Percentiles rank a stretch among this genome's conserved stretches.
Conservation (phyloP, 2,113 vertebrate genomes). For the Nothoprocta pentlandii region DNA sequence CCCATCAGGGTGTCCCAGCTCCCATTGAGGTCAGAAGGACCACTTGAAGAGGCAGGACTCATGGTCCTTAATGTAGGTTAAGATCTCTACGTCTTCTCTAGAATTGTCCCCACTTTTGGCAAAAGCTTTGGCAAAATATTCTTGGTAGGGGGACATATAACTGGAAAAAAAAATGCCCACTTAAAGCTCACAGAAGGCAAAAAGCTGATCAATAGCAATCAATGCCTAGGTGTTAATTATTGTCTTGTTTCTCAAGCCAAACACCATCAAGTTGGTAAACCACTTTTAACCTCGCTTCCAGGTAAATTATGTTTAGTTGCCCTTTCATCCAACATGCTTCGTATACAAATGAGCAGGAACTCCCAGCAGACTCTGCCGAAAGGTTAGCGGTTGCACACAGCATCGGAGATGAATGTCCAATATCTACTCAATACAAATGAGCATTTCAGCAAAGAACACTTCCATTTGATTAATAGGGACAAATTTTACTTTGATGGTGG, state of each 20-base stretch:
- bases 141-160: not conserved
- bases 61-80: not conserved
- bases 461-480: conserved; percentile 73
- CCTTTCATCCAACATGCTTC: conserved; percentile 25
- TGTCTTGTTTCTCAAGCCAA: conserved; percentile 51
- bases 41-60: fast-evolving
- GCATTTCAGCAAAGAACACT: conserved; percentile 35
- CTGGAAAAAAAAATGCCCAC: not conserved
- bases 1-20: not conserved
- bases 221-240: conserved; percentile 63
- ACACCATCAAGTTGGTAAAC: conserved; percentile 37
- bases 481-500: conserved; percentile 48
- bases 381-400: conserved; percentile 67
- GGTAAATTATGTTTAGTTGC: conserved; percentile 65
- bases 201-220: conserved; percentile 55
- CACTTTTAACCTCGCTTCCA: conserved; percentile 53
- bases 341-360: conserved; percentile 60
- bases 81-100: not conserved
- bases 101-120: not conserved
- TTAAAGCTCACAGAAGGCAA: conserved; percentile 15
- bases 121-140: not conserved
- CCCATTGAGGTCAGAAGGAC: not conserved
- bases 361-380: conserved; percentile 66
- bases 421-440: not conserved
- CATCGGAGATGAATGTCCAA: conserved; percentile 56